Evolutionary conservation across 1,140 invertebrate genomes (phyloP).

Genomic region (Macrobrachium rosenbergii): DNA sequence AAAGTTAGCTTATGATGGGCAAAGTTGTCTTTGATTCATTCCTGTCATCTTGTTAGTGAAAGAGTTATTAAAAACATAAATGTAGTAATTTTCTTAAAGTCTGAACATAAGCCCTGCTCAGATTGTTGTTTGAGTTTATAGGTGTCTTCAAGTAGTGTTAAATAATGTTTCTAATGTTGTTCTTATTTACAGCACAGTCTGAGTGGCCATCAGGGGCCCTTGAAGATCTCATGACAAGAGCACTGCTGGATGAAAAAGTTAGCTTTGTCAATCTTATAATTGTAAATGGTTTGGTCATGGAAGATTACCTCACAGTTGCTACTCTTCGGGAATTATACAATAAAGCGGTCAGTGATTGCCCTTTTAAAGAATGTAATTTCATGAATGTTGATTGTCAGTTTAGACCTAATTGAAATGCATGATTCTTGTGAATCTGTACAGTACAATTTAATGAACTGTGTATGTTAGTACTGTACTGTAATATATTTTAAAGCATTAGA

Average conservation of each 20-base stretch:
- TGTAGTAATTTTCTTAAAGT: too few species aligned
- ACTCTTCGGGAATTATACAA: conserved; percentile 71
- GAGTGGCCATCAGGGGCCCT: conserved; percentile 66
- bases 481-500: too few species aligned
- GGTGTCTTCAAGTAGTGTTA: too few species aligned
- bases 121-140: too few species aligned
- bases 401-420: neutral
- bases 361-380: neutral
- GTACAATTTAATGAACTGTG: neutral
- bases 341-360: conserved; percentile 52
- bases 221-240: conserved; percentile 71
- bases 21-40: too few species aligned
- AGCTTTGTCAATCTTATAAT: conserved; percentile 72
- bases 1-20: too few species aligned
- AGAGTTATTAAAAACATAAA: too few species aligned
- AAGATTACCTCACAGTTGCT: conserved; percentile 70
- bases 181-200: conserved; percentile 9
- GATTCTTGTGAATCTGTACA: neutral
- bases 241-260: conserved; percentile 70
- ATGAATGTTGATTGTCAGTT: neutral
- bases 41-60: too few species aligned
- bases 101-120: too few species aligned
- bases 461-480: too few species aligned
- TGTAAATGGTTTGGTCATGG: conserved; percentile 71
- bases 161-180: neutral